Percentiles rank a stretch among this genome's conserved stretches.
Evolutionary conservation across 1,140 invertebrate species (phyloP).

Genomic region (Sitobion miscanthi): DNA sequence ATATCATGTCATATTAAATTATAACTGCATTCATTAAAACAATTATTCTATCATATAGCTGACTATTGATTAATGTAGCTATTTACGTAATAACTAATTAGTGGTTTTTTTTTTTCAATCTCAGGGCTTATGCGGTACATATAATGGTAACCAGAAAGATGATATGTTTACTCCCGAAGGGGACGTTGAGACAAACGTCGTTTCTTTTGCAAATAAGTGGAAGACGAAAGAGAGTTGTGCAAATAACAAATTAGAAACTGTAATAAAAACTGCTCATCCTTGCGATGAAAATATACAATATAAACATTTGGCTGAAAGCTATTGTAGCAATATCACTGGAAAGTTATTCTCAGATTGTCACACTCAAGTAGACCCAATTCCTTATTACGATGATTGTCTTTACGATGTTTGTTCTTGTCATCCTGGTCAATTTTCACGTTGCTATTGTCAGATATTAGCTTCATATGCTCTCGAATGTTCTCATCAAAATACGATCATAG

Average conservation of each 20-base stretch:
- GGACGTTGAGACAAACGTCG: constrained; percentile 76
- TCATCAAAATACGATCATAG: constrained; percentile 71
- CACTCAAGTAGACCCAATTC: constrained; percentile 77
- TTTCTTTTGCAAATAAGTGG: constrained; percentile 88
- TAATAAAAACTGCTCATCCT: constrained; percentile 68
- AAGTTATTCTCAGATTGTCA: constrained; percentile 73
- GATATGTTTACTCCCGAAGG: constrained; percentile 87
- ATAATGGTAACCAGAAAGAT: constrained; percentile 84
- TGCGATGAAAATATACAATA: constrained; percentile 76
- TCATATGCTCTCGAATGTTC: constrained; percentile 83
- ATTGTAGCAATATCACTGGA: constrained; percentile 73
- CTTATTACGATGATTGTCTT: constrained; percentile 80
- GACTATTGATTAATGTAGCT: accelerated
- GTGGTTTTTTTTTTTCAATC: background rate
- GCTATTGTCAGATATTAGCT: constrained; percentile 80
- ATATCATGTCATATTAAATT: no score
- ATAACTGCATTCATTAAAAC: background rate
- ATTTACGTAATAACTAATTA: background rate
- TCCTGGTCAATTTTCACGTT: constrained; percentile 64
- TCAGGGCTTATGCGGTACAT: constrained; percentile 88
- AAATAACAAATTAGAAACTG: constrained; percentile 64
- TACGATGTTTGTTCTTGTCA: constrained; percentile 88
- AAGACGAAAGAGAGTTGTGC: constrained; percentile 77
- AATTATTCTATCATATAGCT: background rate
- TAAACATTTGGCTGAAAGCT: constrained; percentile 71